Evolutionary conservation across 1,140 invertebrate genomes (phyloP), one percentile per base, ranked within the genome.

Genomic region (Drosophila willistoni): DNA sequence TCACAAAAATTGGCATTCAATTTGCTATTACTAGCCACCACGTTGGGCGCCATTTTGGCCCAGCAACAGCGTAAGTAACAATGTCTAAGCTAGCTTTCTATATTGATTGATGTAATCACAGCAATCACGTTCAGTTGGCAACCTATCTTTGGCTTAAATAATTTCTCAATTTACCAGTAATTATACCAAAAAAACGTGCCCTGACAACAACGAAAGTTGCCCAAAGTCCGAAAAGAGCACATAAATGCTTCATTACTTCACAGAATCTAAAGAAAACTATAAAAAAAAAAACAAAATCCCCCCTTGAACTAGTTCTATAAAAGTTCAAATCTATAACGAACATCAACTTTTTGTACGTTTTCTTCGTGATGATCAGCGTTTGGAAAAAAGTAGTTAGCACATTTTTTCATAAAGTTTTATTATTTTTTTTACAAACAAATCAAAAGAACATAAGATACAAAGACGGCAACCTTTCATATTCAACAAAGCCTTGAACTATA

Each of bases 1-100:
- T 72, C 17, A 51, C 62, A 71, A 44, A 77, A 70, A 71, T 66
- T 77, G 39, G 83, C 64, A 83, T 77, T 89, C 25, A 41, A 87
- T 56, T 64, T 86, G 68, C 72, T 86, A 42, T 39, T 77, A 62
- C 17, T 51, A 19, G 44, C 44, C 19, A 22, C 73, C 39, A 54
- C 74, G 22, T 39, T 87, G 72, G 83, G 79, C 65, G 36, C 59
- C 55, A 66, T 68, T 44, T 71, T 68, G 36, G 83, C 76, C 59
- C 83, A 86, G 67, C 72, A 89, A 70, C 83, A 86, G 59, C 83
- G 83, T 86, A 77, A 86, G 83, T 86, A 89, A 12, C 17, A 4
- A 51, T 12, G 4, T 10, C 17, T 51, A 14, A 51, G 19, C 17
- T 7, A 29, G 33, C 33, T 59, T 39, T 59, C 33, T 59, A 39